Conservation (phyloP, 2,888 invertebrate genomes). For the Trachelus tabidus region DNA sequence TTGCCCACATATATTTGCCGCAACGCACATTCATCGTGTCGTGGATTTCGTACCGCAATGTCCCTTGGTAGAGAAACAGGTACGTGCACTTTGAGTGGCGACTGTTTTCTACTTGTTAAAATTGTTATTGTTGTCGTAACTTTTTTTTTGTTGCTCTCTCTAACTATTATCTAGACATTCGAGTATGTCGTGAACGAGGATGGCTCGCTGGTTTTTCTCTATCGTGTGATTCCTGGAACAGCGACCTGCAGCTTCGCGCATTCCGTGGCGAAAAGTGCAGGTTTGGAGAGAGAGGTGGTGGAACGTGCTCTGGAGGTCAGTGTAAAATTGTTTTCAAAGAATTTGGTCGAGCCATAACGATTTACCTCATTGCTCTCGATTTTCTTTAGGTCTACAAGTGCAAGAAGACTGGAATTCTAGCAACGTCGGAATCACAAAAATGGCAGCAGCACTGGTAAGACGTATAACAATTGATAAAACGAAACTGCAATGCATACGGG, state of each 20-base stretch:
- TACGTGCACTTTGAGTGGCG: slow-evolving; percentile 49
- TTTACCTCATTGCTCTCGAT: neutral
- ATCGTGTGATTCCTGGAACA: slow-evolving; percentile 73
- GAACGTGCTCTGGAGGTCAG: slow-evolving; percentile 68
- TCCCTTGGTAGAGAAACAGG: slow-evolving; percentile 69
- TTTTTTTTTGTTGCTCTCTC: slow-evolving; percentile 4
- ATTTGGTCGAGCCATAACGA: neutral
- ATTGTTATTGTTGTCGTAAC: neutral
- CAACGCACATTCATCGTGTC: slow-evolving; percentile 83
- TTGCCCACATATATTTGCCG: slow-evolving; percentile 81
- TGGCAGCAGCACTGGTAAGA: neutral
- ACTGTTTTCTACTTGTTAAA: neutral
- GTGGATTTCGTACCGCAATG: slow-evolving; percentile 70
- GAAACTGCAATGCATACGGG: neutral
- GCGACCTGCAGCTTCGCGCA: slow-evolving; percentile 75
- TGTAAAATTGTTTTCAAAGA: neutral
- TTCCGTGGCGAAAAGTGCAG: slow-evolving; percentile 73
- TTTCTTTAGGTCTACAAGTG: slow-evolving; percentile 35
- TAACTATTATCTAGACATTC: slow-evolving; percentile 68
- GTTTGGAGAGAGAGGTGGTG: slow-evolving; percentile 69
- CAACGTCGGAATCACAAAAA: slow-evolving; percentile 13
- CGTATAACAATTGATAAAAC: neutral
- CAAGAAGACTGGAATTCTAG: slow-evolving; percentile 32
- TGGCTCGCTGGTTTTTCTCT: slow-evolving; percentile 74
- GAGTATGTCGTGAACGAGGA: slow-evolving; percentile 72